Evolutionary conservation across 2,113 vertebrate species (phyloP).

Genomic region (Candoia aspera): DNA sequence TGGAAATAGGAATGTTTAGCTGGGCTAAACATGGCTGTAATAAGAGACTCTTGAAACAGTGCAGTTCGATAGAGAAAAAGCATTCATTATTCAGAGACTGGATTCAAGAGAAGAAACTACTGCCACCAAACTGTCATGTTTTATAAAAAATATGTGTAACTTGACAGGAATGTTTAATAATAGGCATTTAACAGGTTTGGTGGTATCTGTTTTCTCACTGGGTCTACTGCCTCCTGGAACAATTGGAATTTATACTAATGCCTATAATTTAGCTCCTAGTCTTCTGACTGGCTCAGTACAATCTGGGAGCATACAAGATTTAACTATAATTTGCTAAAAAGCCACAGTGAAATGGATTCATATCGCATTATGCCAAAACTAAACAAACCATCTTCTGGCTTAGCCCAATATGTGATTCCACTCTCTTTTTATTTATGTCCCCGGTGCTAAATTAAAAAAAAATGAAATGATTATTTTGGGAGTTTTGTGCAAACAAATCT

Average conservation of each 20-base stretch:
- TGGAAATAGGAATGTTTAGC: background rate
- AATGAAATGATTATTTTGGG: background rate
- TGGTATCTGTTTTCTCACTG: background rate
- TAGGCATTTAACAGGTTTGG: background rate
- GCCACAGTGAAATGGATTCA: background rate
- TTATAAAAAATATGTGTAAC: background rate
- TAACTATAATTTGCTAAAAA: background rate
- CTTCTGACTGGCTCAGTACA: background rate
- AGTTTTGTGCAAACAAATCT: background rate
- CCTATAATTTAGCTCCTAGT: background rate
- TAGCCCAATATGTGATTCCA: background rate
- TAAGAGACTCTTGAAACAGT: background rate
- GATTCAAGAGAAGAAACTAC: background rate
- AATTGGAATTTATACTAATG: background rate
- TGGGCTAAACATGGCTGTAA: background rate
- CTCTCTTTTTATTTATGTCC: background rate
- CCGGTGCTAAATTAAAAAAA: background rate
- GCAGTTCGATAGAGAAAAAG: background rate
- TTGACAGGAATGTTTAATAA: background rate
- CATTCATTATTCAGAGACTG: background rate
- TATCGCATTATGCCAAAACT: background rate
- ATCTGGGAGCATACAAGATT: background rate
- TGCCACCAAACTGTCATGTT: background rate
- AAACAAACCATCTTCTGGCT: background rate
- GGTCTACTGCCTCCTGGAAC: background rate